phyloP scores from a whole-genome alignment of 2,888 invertebrate species.

The Eutolmus rufibarbis region DNA sequence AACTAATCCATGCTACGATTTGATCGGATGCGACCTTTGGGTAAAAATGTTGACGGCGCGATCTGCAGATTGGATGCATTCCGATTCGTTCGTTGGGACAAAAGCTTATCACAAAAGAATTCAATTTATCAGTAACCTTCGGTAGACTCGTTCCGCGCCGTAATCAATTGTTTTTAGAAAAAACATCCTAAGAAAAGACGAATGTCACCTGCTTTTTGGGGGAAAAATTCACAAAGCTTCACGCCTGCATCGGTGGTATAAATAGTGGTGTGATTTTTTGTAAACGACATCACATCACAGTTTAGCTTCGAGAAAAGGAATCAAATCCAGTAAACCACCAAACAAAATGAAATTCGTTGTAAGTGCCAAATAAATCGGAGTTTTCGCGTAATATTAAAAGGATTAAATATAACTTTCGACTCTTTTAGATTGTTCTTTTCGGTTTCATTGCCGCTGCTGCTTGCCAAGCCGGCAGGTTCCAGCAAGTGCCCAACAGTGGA shows the following conservation, averaged over 20 bases:
- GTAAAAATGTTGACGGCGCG: neutral
- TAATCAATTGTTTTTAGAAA: neutral
- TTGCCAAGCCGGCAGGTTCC: neutral
- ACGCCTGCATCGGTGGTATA: constrained; percentile 18
- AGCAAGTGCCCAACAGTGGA: neutral
- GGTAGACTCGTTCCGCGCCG: constrained; percentile 4
- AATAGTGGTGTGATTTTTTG: constrained; percentile 32
- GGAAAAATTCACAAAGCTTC: neutral
- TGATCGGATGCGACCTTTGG: constrained; percentile 1
- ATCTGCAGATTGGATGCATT: neutral
- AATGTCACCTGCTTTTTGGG: constrained; percentile 23
- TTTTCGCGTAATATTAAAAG: neutral
- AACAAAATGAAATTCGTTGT: constrained; percentile 35
- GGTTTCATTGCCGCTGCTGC: neutral
- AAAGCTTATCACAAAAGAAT: constrained; percentile 37
- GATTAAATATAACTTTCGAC: neutral
- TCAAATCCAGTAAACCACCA: constrained; percentile 15
- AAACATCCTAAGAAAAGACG: constrained; percentile 4
- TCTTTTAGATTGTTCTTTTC: constrained; percentile 7
- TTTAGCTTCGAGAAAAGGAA: constrained; percentile 4
- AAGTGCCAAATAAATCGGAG: neutral
- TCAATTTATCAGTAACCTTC: constrained; percentile 9
- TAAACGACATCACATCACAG: constrained; percentile 18
- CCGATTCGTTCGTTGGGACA: neutral
- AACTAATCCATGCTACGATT: neutral